Evolutionary conservation across 2,113 vertebrate species (phyloP).

Genomic region (Thalassarche chlororhynchos): DNA sequence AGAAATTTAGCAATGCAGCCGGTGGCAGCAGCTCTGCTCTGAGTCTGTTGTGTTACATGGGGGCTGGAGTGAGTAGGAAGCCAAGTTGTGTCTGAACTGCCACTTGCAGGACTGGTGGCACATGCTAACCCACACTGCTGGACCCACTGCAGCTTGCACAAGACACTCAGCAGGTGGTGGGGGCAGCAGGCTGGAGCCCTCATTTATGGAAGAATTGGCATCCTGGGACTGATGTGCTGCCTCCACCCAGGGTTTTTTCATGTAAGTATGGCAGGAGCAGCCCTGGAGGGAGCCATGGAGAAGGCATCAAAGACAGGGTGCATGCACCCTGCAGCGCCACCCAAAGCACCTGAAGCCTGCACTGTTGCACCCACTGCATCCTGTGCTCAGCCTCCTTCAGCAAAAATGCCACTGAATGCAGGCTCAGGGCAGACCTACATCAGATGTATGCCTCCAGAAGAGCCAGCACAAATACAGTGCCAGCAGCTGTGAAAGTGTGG

Average conservation of each 20-base stretch:
- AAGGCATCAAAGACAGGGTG: not conserved
- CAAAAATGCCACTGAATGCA: not conserved
- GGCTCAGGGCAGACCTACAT: not conserved
- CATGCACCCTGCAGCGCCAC: not conserved
- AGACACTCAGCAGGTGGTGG: not conserved
- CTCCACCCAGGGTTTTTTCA: not conserved
- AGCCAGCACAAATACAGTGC: not conserved
- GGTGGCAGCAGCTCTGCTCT: not conserved
- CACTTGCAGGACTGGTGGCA: not conserved
- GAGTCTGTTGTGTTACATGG: not conserved
- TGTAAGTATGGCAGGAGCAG: not conserved
- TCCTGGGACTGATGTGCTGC: not conserved
- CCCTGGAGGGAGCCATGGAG: not conserved
- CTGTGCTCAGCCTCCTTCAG: not conserved
- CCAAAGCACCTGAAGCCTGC: not conserved
- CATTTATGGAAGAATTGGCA: not conserved
- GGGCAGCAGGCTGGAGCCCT: not conserved
- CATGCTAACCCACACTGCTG: not conserved
- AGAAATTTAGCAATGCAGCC: not conserved
- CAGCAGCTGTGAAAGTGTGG: not conserved
- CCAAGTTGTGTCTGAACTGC: not conserved
- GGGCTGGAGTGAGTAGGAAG: not conserved
- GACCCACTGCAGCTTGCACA: not conserved
- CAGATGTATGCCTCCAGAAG: not conserved
- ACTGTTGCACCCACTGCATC: not conserved